These are phyloP conservation scores for Elachura formosa DNA, from an alignment of 2,113 vertebrate genomes.

Conservation along the genomic window DNA sequence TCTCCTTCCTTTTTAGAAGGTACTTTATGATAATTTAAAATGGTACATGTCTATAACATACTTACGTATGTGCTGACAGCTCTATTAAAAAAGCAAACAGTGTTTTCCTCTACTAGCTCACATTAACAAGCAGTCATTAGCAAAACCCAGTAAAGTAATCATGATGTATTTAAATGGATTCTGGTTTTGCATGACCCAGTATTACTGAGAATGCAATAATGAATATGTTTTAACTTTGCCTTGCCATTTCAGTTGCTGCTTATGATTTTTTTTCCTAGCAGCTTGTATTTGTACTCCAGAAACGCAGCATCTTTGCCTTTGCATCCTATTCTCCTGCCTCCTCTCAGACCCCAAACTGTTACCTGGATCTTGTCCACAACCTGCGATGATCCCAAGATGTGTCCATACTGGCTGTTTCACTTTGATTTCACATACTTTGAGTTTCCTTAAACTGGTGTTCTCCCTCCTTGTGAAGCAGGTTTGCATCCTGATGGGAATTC, in stretches of 20 bases:
- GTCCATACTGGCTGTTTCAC: fast-evolving
- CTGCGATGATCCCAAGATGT: neutral
- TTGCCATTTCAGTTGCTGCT: neutral
- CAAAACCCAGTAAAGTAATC: neutral
- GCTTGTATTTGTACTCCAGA: neutral
- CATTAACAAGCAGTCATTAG: neutral
- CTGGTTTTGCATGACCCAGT: neutral
- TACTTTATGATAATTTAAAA: neutral
- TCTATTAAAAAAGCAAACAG: neutral
- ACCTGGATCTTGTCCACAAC: fast-evolving
- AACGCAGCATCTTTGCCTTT: neutral
- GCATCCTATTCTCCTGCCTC: neutral
- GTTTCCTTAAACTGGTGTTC: neutral
- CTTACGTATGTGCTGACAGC: neutral
- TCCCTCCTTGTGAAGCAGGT: fast-evolving
- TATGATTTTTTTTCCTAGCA: neutral
- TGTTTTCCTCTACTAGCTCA: neutral
- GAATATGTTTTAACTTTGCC: neutral
- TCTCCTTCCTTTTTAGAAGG: neutral
- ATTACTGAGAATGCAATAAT: neutral
- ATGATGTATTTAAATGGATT: neutral
- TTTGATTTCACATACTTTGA: neutral
- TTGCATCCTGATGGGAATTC: neutral
- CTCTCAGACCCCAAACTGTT: neutral
- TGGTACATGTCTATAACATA: neutral